Conservation (phyloP, 1,140 invertebrate species). For the Calosoma granatense region DNA sequence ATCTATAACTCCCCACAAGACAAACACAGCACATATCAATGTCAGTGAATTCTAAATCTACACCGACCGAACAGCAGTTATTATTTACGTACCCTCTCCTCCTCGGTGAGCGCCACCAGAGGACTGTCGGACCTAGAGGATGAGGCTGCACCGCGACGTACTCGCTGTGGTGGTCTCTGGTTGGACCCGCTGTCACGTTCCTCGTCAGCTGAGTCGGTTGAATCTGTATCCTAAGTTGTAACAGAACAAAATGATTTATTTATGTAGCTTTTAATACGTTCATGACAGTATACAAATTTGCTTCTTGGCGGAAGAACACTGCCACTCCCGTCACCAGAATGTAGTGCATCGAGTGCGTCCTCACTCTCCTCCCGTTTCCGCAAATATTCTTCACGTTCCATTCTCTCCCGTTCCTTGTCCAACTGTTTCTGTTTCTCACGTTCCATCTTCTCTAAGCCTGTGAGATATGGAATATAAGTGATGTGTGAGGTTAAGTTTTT, state of each 20-base stretch:
- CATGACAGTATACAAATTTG: slow-evolving; percentile 57
- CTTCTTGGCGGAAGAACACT: slow-evolving; percentile 51
- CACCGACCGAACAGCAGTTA: too few relatives aligned
- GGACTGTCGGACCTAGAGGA: neutral
- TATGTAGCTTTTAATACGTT: slow-evolving; percentile 3
- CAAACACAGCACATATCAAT: slow-evolving; percentile 16
- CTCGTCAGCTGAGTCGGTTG: slow-evolving; percentile 27
- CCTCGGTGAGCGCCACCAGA: slow-evolving; percentile 25
- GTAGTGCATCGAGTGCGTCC: slow-evolving; percentile 47
- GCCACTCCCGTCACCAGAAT: slow-evolving; percentile 35
- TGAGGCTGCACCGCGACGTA: slow-evolving; percentile 10
- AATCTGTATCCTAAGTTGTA: slow-evolving; percentile 29
- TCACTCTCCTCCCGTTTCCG: slow-evolving; percentile 52
- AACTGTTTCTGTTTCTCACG: slow-evolving; percentile 83
- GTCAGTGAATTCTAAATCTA: too few relatives aligned
- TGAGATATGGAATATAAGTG: slow-evolving; percentile 12
- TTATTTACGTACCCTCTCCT: slow-evolving; percentile 46
- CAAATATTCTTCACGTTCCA: slow-evolving; percentile 49
- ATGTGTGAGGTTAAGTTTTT: too few relatives aligned
- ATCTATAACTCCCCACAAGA: slow-evolving; percentile 59
- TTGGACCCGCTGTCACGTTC: slow-evolving; percentile 15
- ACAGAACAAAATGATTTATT: neutral
- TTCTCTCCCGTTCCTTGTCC: slow-evolving; percentile 62
- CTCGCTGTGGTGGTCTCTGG: slow-evolving; percentile 15
- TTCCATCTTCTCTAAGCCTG: slow-evolving; percentile 92